Conservation (phyloP, 37 sponge, comb jelly and placozoan species). For the Aphrocallistes beatrix region DNA sequence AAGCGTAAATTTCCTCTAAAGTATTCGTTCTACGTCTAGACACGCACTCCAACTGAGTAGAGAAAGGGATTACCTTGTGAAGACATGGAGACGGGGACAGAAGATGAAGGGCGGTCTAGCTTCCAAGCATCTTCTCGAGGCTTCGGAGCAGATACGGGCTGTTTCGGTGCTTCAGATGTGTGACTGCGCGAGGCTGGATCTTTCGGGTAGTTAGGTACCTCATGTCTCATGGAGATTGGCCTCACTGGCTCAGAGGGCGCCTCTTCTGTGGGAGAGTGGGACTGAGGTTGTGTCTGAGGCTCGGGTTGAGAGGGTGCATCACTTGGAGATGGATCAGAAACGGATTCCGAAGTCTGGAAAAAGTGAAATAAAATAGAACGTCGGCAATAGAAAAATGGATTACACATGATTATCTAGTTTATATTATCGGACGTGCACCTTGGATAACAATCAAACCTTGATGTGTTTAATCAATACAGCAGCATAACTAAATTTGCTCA, state of each 20-base stretch:
- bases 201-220: neutral
- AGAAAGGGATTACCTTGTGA: neutral
- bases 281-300: neutral
- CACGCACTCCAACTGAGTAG: too few species aligned
- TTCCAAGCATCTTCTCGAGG: neutral
- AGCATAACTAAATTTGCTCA: too few species aligned
- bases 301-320: neutral
- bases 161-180: neutral
- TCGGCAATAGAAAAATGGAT: too few species aligned
- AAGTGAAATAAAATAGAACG: neutral
- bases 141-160: neutral
- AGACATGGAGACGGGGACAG: neutral
- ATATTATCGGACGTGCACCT: too few species aligned
- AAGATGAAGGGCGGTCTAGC: neutral
- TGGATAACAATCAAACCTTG: neutral
- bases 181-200: neutral
- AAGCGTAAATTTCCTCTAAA: too few species aligned
- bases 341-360: neutral
- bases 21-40: too few species aligned
- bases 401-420: too few species aligned
- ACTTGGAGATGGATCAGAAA: neutral
- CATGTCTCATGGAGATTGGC: neutral
- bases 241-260: neutral
- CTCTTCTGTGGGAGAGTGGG: neutral
- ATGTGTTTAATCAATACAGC: neutral